Percentiles rank a stretch among this genome's conserved stretches.
phyloP scores from a whole-genome alignment of 2,888 invertebrate species.

The Leptodirus hochenwartii region DNA sequence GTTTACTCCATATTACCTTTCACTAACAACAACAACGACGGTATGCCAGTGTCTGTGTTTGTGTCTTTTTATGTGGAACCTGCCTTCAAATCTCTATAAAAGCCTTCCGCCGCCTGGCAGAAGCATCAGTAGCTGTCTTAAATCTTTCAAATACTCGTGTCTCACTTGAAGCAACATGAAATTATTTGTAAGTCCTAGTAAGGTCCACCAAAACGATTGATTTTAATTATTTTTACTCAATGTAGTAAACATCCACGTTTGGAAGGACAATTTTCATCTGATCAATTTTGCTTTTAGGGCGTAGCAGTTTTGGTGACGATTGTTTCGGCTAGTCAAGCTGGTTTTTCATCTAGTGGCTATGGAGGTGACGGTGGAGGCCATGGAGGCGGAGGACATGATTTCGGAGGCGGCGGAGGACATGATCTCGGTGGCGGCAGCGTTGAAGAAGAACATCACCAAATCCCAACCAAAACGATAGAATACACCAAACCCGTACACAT shows the following conservation, averaged over 20 bases:
- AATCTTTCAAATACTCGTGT: too few relatives aligned
- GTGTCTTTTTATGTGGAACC: too few relatives aligned
- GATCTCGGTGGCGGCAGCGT: slow-evolving; percentile 18
- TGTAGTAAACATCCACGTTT: too few relatives aligned
- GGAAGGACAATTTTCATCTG: too few relatives aligned
- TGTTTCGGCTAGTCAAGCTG: slow-evolving; percentile 15
- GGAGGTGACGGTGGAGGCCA: slow-evolving; percentile 9
- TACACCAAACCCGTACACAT: slow-evolving; percentile 50
- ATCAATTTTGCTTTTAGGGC: slow-evolving; percentile 14
- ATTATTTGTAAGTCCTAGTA: slow-evolving; percentile 16
- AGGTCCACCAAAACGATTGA: too few relatives aligned
- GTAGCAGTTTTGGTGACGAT: slow-evolving; percentile 15
- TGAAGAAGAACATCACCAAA: slow-evolving; percentile 32
- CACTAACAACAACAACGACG: too few relatives aligned
- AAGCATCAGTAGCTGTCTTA: slow-evolving; percentile 15
- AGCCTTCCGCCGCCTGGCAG: slow-evolving; percentile 10
- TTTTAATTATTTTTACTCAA: too few relatives aligned
- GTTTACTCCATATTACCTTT: too few relatives aligned
- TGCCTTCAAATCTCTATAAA: too few relatives aligned
- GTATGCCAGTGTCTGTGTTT: too few relatives aligned
- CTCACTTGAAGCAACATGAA: slow-evolving; percentile 14
- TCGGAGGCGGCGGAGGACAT: slow-evolving; percentile 21
- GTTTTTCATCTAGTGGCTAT: slow-evolving; percentile 13
- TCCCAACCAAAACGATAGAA: slow-evolving; percentile 42
- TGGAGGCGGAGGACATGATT: slow-evolving; percentile 10